phyloP scores from a whole-genome alignment of 2,113 vertebrate genomes.

The Catharus fuscescens region DNA sequence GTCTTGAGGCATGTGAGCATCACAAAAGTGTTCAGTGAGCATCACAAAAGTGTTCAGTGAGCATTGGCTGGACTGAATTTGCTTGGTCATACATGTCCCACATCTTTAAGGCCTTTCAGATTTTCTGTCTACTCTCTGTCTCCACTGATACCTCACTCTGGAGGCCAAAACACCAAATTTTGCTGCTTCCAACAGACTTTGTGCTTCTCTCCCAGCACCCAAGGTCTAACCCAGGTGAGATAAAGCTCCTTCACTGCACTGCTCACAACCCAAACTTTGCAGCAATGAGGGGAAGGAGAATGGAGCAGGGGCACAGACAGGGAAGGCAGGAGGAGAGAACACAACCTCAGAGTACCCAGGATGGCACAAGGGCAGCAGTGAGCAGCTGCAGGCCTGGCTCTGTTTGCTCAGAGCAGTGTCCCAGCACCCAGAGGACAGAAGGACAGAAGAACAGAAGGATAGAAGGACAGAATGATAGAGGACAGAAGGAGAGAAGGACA shows the following conservation, averaged over 20 bases:
- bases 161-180: background rate
- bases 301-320: background rate
- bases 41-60: background rate
- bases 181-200: background rate
- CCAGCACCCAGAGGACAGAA: background rate
- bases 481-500: too few relatives aligned
- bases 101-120: background rate
- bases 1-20: fast-evolving
- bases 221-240: background rate
- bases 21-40: background rate
- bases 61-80: background rate
- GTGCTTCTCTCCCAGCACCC: background rate
- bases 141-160: fast-evolving
- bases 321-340: background rate
- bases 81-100: background rate
- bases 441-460: too few relatives aligned
- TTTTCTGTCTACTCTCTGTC: background rate
- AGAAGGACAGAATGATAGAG: too few relatives aligned
- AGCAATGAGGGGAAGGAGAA: background rate
- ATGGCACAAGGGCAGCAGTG: fast-evolving
- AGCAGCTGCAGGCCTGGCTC: background rate
- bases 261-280: fast-evolving
- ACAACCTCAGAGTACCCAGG: background rate
- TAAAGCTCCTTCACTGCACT: background rate
- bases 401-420: background rate